A percentile compares a stretch with the other conserved stretches of the same genome.
phyloP scores from a whole-genome alignment of 2,797 vertebrate genomes.

The Melanotaenia trifasciata region DNA sequence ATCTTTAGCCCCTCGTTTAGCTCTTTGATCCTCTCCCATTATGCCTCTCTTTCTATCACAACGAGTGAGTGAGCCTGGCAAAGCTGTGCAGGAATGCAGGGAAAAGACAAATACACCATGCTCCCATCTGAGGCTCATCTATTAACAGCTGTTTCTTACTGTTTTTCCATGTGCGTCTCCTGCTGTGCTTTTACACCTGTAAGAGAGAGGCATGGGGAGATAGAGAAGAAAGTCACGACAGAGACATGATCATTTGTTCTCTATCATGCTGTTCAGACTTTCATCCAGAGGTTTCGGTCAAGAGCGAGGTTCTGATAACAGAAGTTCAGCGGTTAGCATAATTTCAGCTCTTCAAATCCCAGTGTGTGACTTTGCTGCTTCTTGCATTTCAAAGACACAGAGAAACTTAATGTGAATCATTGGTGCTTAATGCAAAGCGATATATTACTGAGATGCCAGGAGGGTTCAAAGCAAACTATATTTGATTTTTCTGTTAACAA shows the following conservation, averaged over 20 bases:
- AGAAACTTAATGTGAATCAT: not conserved
- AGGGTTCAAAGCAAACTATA: not conserved
- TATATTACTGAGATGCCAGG: not conserved
- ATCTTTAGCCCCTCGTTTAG: constrained; percentile 83
- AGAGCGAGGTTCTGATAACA: constrained; percentile 12
- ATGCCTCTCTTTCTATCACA: constrained; percentile 65
- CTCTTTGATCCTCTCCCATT: constrained; percentile 83
- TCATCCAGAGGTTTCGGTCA: constrained; percentile 16
- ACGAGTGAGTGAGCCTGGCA: constrained; percentile 57
- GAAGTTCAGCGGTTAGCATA: constrained; percentile 19
- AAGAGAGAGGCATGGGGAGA: constrained; percentile 10
- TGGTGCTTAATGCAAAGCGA: no score
- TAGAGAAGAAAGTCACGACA: not conserved
- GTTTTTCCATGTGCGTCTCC: constrained; percentile 3
- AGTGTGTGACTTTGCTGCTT: not conserved
- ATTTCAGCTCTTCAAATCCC: constrained; percentile 26
- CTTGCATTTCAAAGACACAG: constrained; percentile 11
- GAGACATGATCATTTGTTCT: constrained; percentile 11
- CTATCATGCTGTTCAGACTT: constrained; percentile 8
- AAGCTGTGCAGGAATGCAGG: constrained; percentile 67
- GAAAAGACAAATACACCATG: constrained; percentile 6
- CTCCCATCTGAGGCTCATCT: constrained; percentile 46
- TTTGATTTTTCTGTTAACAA: not conserved
- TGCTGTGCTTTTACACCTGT: constrained; percentile 27
- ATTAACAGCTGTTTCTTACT: constrained; percentile 65